Evolutionary conservation across 2,113 vertebrate species (phyloP).

Genomic region (Dolichotis patagonum): DNA sequence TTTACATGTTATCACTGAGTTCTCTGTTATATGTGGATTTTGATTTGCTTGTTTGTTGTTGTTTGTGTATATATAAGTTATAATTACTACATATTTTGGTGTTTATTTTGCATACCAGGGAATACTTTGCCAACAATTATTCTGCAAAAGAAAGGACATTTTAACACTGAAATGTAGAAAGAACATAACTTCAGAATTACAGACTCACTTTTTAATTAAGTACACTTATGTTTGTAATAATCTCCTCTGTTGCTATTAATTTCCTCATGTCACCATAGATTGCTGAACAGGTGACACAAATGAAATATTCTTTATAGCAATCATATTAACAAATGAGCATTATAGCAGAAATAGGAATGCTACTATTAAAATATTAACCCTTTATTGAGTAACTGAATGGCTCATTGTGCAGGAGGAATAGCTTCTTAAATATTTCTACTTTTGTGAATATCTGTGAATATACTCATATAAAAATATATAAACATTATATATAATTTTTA

Average conservation of each 20-base stretch:
- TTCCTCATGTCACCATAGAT: constrained; percentile 26
- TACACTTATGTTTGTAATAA: background rate
- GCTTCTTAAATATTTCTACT: background rate
- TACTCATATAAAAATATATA: background rate
- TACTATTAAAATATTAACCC: background rate
- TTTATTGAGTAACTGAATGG: background rate
- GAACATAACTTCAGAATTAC: background rate
- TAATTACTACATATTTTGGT: background rate
- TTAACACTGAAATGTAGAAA: background rate
- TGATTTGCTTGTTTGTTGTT: background rate
- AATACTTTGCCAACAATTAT: background rate
- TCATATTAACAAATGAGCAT: constrained; percentile 14
- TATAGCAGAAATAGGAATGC: background rate
- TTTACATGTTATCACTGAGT: background rate
- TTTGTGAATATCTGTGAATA: background rate
- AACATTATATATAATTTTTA: background rate
- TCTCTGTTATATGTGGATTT: background rate
- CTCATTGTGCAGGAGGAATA: background rate
- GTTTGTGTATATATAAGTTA: background rate
- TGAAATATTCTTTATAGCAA: constrained; percentile 18
- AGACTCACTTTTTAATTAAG: background rate
- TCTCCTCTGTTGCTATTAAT: background rate
- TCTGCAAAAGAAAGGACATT: background rate
- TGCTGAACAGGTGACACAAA: background rate
- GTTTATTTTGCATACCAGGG: background rate